These are phyloP conservation scores for Drosophila parabipectinata DNA, from an alignment of 1,140 invertebrate genomes.

Conservation along the genomic window DNA sequence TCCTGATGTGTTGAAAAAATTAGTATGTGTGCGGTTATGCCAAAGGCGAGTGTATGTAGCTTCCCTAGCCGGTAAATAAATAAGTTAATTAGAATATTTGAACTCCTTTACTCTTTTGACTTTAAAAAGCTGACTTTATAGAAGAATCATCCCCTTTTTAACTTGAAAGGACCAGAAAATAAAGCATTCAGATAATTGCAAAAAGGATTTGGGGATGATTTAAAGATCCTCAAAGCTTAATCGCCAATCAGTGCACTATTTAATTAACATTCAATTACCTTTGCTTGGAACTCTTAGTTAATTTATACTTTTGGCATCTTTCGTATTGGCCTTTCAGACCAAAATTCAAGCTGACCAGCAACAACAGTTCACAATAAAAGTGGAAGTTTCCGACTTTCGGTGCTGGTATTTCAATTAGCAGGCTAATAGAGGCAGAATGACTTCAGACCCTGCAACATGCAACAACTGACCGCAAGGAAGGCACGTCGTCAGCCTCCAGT, in stretches of 20 bases:
- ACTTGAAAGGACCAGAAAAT: background rate
- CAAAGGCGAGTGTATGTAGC: background rate
- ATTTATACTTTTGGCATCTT: slow-evolving; percentile 30
- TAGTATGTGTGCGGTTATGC: background rate
- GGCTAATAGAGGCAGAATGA: slow-evolving; percentile 44
- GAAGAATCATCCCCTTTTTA: background rate
- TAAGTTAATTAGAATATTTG: background rate
- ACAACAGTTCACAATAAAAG: slow-evolving; percentile 22
- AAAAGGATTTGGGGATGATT: background rate
- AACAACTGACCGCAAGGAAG: slow-evolving; percentile 43
- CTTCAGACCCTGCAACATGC: slow-evolving; percentile 42
- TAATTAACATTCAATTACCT: slow-evolving; percentile 38
- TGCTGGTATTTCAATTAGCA: slow-evolving; percentile 48
- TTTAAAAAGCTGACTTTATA: background rate
- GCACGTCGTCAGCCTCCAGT: slow-evolving; percentile 40
- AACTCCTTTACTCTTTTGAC: too few relatives aligned
- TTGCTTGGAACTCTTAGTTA: slow-evolving; percentile 30
- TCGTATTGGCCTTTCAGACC: background rate
- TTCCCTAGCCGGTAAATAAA: background rate
- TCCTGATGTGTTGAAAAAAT: slow-evolving; percentile 4
- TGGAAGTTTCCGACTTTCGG: slow-evolving; percentile 4
- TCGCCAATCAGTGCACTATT: slow-evolving; percentile 19
- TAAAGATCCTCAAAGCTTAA: background rate
- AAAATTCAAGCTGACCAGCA: slow-evolving; percentile 8
- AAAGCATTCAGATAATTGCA: background rate